A percentile compares a stretch with the other conserved stretches of the same genome.
Evolutionary conservation across 2,888 invertebrate genomes (phyloP).

Genomic region (Bellardia bayeri): DNA sequence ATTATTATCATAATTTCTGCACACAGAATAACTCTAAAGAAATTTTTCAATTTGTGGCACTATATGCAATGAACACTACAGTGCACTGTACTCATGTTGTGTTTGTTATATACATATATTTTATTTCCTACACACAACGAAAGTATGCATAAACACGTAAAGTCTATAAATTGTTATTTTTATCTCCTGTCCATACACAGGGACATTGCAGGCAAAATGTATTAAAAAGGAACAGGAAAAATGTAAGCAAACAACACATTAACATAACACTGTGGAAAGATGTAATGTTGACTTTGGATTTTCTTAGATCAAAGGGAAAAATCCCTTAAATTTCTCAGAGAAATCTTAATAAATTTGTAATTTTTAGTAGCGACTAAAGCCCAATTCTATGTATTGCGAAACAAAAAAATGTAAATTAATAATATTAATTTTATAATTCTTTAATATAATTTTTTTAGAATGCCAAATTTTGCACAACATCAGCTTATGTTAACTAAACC

Average conservation of each 20-base stretch:
- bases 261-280: not conserved
- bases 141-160: slow-evolving; percentile 45
- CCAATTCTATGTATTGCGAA: too few species aligned
- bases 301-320: not conserved
- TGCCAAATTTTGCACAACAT: too few species aligned
- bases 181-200: slow-evolving; percentile 41
- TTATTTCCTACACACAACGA: slow-evolving; percentile 16
- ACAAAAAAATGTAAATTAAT: too few species aligned
- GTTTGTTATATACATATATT: slow-evolving; percentile 4
- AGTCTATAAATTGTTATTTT: slow-evolving; percentile 55
- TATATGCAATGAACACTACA: too few species aligned
- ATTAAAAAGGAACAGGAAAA: not conserved
- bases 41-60: too few species aligned
- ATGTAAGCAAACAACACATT: not conserved
- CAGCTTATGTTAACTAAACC: too few species aligned
- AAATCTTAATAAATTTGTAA: not conserved
- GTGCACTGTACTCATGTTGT: not conserved
- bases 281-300: not conserved
- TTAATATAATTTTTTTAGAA: too few species aligned
- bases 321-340: not conserved
- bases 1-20: too few species aligned
- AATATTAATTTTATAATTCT: too few species aligned
- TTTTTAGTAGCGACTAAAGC: too few species aligned
- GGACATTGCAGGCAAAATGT: slow-evolving; percentile 21
- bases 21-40: too few species aligned